Base-by-base conservation (phyloP, 92 coral and sea anemone genomes). In the Parazoanthus darwini region DNA sequence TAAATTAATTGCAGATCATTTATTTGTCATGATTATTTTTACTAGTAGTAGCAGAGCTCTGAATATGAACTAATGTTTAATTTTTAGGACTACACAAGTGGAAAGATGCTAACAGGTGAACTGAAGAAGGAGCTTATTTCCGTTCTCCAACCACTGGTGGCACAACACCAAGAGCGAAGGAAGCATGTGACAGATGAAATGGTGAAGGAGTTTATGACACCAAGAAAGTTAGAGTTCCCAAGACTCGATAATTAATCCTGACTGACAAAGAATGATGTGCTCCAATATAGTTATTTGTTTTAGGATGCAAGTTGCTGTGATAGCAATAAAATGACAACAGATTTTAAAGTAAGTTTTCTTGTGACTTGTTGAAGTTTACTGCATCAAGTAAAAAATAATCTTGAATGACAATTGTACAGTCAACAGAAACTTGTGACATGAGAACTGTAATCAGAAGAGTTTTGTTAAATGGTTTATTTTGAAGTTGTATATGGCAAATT, bases 91-190 rank as follows among this genome's bases (percentile, higher is more conserved):
- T 97, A 97, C 85, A 86, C 93, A 85, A 97, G 95, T 86, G 99
- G 99, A 50, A 97, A 95, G 86, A 97, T 97, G 99, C 85, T 97
- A 76, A 95, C 98, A 4, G 99, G 99, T 72, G 99, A 97, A 82
- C 94, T 97, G 78, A 97, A 97, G 89, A 97, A 97, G 78, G 99
- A 97, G 88, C 94, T 97, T 11, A 94, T 95, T 54, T 91, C 98
- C 8, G 93, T 97, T 73, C 81, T 97, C 14, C 98, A 96, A 88
- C 99, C 99, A 4, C 71, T 97, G 22, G 97, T 97, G 16, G 97
- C 97, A 37, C 92, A 88, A n/a, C 99, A 97, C 58, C 99, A 97
- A 85, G 96, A 97, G 86, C 90, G 95, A 88, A 93, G 96, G 74
- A 95, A 95, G 79, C 85, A 46, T 75, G 98, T 97, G 68, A 97